A percentile compares a stretch with the other conserved stretches of the same genome.
These are phyloP conservation scores for Leuciscus idus DNA, from an alignment of 2,113 vertebrate species.

Conservation along the genomic window DNA sequence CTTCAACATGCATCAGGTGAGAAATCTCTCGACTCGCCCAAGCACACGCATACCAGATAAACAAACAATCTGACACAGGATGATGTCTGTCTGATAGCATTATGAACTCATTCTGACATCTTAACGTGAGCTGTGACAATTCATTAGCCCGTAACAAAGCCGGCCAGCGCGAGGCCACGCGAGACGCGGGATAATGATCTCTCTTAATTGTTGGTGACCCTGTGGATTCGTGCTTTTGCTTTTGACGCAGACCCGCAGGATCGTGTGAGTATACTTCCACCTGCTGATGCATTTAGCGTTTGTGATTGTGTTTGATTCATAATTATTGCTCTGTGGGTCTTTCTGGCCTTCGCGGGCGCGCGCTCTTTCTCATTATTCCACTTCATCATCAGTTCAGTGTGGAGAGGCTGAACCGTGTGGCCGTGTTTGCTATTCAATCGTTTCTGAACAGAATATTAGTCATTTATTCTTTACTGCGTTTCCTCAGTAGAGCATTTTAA, in stretches of 20 bases:
- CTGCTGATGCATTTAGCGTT: background rate
- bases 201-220: conserved; percentile 55
- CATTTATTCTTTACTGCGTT: background rate
- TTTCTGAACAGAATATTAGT: background rate
- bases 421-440: background rate
- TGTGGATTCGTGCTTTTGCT: background rate
- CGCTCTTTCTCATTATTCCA: conserved; percentile 26
- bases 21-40: background rate
- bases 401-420: background rate
- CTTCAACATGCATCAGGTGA: conserved; percentile 33
- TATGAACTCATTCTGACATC: conserved; percentile 55
- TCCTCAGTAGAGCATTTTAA: no score
- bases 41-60: conserved; percentile 40
- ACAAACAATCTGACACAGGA: conserved; percentile 52
- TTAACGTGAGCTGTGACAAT: conserved; percentile 51
- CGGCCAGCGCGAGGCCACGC: conserved; percentile 25
- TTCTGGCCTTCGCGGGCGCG: background rate
- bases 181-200: conserved; percentile 54
- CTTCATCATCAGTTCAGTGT: conserved; percentile 46
- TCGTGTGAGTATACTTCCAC: conserved; percentile 29
- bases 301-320: conserved; percentile 8
- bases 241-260: no score
- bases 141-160: conserved; percentile 55
- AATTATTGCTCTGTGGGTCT: conserved; percentile 37
- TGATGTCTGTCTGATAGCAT: conserved; percentile 45